Conservation (phyloP, 2,797 vertebrate species). For the Liasis olivaceus region DNA sequence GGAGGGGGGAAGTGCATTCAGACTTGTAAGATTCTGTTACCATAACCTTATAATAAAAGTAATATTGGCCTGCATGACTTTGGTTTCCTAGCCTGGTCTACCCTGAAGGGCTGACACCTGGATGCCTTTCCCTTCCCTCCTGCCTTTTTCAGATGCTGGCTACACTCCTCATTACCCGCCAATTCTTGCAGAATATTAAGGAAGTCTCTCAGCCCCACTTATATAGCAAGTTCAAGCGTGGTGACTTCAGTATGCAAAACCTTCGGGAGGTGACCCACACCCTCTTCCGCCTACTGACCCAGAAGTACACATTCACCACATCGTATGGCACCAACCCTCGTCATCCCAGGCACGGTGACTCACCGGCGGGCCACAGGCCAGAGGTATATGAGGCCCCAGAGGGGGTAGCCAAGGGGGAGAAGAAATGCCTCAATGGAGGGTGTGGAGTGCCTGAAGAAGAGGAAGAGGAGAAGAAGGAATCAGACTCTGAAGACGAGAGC, state of each 20-base stretch:
- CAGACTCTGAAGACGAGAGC: constrained; percentile 86
- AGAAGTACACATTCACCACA: constrained; percentile 71
- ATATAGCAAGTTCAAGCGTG: constrained; percentile 87
- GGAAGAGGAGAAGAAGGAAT: constrained; percentile 74
- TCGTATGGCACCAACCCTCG: constrained; percentile 61
- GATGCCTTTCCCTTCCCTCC: background rate
- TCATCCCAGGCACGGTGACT: constrained; percentile 65
- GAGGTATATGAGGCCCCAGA: constrained; percentile 65
- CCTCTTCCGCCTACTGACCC: constrained; percentile 76
- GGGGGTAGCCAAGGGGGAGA: constrained; percentile 68
- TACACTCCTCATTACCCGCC: constrained; percentile 94
- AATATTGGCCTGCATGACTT: background rate
- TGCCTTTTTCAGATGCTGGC: constrained; percentile 88
- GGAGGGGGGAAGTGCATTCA: background rate
- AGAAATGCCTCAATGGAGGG: constrained; percentile 91
- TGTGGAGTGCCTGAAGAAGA: constrained; percentile 91
- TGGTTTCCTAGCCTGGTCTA: background rate
- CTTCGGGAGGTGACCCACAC: constrained; percentile 79
- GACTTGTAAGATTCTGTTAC: background rate
- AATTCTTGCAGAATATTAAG: constrained; percentile 93
- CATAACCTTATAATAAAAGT: background rate
- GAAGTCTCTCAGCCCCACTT: constrained; percentile 96
- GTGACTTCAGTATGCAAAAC: constrained; percentile 81
- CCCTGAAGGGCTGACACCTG: background rate
- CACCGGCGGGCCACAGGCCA: constrained; percentile 44